phyloP scores from a whole-genome alignment of 2,797 vertebrate genomes.

The Scolopax rusticola region DNA sequence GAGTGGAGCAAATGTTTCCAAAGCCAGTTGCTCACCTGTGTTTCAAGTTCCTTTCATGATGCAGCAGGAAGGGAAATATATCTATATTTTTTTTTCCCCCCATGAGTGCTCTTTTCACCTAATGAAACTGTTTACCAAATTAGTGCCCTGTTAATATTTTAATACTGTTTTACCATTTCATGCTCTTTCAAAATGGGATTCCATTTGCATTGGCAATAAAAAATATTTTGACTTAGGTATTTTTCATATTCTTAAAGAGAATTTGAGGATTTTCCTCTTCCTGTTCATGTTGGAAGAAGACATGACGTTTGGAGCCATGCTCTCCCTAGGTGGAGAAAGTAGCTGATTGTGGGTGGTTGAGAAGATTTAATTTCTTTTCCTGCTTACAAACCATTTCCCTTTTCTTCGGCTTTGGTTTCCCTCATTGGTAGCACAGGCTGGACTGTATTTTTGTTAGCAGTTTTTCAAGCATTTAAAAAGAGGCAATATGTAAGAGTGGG shows the following conservation, averaged over 20 bases:
- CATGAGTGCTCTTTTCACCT: not conserved
- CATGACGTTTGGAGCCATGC: not conserved
- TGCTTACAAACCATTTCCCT: not conserved
- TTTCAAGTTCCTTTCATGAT: not conserved
- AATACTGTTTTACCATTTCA: not conserved
- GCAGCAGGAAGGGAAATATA: not conserved
- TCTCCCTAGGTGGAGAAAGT: not conserved
- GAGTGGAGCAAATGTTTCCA: not conserved
- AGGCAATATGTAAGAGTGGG: not conserved
- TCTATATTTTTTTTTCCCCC: not conserved
- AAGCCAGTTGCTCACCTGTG: not conserved
- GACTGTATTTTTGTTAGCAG: not conserved
- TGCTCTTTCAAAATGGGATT: not conserved
- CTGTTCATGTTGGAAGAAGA: not conserved
- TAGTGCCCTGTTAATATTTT: constrained; percentile 6
- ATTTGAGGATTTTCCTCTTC: not conserved
- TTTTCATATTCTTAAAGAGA: not conserved
- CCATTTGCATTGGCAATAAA: not conserved
- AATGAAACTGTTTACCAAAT: not conserved
- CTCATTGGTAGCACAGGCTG: not conserved
- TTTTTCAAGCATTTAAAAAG: not conserved
- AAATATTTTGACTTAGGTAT: not conserved
- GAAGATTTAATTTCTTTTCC: not conserved
- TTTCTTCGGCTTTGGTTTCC: not conserved
- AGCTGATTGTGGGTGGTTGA: not conserved